Base-by-base conservation (phyloP, 2,888 invertebrate species). In the Sesamia inferens region DNA sequence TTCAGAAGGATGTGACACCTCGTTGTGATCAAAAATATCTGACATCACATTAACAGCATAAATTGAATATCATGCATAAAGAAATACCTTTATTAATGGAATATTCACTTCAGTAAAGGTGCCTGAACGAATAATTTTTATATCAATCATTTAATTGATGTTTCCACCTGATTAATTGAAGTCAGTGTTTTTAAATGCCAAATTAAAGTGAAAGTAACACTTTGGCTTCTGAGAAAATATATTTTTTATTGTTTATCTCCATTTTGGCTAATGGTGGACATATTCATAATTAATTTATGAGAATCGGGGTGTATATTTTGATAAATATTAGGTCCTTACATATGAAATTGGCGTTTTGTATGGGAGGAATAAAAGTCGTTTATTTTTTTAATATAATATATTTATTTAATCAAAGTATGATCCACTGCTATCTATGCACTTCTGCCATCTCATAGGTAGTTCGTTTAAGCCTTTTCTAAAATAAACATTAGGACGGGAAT, bases 131-230 rank as follows among this genome's bases (percentile, higher is more conserved):
- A 76, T 71, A 55, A 55, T 63, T 67, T 63, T 39, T 44, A 22
- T 59, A 76, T 79, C 65, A 76, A 76, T 66, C 58, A 55, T 75
- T 58, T 47, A 24, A n/a, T 73, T 66, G 13, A 58, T 31, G 42
- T 16, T 79, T 42, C 48, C 39, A 51, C 48, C n/a, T 64, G 68
- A 61, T 80, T 75, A 74, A 78, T 63, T 73, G 57, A 68, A 51
- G 61, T 31, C 10, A 59, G 55, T 55, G 31, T 54, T 58, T 62
- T 61, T 54, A 42, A 63, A 78, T 57, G 62, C 48, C 57, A 31
- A 51, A 70, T 76, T 70, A 70, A 66, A 2, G 61, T 19, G 42
- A 16, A 31, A 54, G 22, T 76, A 58, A 58, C 22, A 63, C 39
- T 66, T 78, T 59, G 19, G 11, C 6, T 39, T 54, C 8, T 31